Evolutionary conservation across 2,888 invertebrate genomes (phyloP).

Genomic region (Nomada goodeniana): DNA sequence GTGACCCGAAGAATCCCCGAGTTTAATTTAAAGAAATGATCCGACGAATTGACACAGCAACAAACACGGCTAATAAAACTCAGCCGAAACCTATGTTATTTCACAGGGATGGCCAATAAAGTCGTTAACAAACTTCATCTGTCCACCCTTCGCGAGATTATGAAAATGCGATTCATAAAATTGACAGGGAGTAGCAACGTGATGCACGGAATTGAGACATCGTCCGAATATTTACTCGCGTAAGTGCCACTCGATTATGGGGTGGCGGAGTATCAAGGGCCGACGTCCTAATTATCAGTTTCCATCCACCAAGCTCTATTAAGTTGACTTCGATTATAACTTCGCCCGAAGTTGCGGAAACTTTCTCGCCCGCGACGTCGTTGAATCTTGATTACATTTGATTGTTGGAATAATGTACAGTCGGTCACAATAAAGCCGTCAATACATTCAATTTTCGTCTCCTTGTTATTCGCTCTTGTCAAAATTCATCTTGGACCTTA

Average conservation of each 20-base stretch:
- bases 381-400: slow-evolving; percentile 59
- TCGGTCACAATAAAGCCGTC: slow-evolving; percentile 37
- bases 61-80: too few relatives aligned
- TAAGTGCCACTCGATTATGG: slow-evolving; percentile 55
- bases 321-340: slow-evolving; percentile 80
- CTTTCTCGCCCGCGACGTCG: slow-evolving; percentile 48
- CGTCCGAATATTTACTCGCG: slow-evolving; percentile 55
- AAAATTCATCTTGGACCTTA: not conserved
- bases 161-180: not conserved
- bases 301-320: slow-evolving; percentile 77
- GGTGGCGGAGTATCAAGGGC: slow-evolving; percentile 45
- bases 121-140: not conserved
- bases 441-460: slow-evolving; percentile 17
- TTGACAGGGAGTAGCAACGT: not conserved
- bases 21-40: too few relatives aligned
- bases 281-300: slow-evolving; percentile 77
- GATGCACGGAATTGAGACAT: slow-evolving; percentile 1
- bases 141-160: not conserved
- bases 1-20: too few relatives aligned
- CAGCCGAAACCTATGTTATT: too few relatives aligned
- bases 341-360: slow-evolving; percentile 73
- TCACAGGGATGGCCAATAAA: too few relatives aligned
- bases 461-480: not conserved
- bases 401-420: slow-evolving; percentile 56
- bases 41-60: not conserved